Evolutionary conservation across 2,113 vertebrate genomes (phyloP).

Genomic region (Hyperopisus bebe): DNA sequence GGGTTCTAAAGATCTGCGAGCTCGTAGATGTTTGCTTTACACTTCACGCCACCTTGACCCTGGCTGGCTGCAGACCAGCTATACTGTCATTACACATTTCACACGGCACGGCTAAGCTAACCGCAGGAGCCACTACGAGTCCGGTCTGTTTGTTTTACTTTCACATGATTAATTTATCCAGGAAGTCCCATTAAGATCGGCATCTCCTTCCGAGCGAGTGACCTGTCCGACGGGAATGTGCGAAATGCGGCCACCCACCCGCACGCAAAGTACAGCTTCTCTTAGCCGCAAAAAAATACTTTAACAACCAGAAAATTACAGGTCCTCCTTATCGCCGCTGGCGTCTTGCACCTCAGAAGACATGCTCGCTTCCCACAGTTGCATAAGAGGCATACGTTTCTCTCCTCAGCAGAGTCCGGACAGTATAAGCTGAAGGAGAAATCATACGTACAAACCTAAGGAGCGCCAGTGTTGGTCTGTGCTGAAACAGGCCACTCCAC

Average conservation of each 20-base stretch:
- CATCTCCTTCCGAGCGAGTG: constrained; percentile 44
- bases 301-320: constrained; percentile 8
- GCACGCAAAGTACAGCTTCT: constrained; percentile 3
- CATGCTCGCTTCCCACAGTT: background rate
- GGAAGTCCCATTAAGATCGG: constrained; percentile 62
- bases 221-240: constrained; percentile 38
- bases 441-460: background rate
- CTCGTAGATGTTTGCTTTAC: constrained; percentile 26
- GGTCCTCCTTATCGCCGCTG: constrained; percentile 16
- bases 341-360: background rate
- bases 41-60: constrained; percentile 10
- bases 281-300: constrained; percentile 5
- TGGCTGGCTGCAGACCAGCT: constrained; percentile 16
- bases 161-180: constrained; percentile 60
- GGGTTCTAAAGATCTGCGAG: background rate
- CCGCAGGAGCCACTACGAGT: constrained; percentile 32
- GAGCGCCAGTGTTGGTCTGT: background rate
- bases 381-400: background rate
- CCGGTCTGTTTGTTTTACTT: constrained; percentile 57
- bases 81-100: constrained; percentile 24
- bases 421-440: background rate
- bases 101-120: constrained; percentile 22
- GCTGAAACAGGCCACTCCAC: background rate
- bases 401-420: background rate
- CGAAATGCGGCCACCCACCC: background rate